phyloP scores from a whole-genome alignment of 2,797 vertebrate species.

The Esox lucius region DNA sequence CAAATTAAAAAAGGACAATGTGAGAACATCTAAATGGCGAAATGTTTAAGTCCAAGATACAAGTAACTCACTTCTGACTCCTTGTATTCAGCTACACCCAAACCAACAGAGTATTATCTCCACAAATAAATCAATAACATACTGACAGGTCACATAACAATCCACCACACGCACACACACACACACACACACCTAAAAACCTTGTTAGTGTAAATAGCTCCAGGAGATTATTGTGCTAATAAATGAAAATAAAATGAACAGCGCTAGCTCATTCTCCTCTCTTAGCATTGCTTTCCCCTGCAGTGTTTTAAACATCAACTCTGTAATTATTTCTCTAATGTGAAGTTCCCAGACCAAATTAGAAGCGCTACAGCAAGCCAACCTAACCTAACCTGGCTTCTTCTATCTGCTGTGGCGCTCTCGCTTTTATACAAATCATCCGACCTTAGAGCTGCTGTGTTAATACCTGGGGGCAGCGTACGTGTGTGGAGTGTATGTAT shows the following conservation, averaged over 20 bases:
- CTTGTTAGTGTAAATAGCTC: conserved; percentile 77
- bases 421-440: conserved; percentile 40
- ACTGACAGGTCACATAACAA: conserved; percentile 71
- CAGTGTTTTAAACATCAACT: conserved; percentile 61
- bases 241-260: conserved; percentile 78
- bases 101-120: conserved; percentile 57
- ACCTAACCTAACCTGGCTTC: conserved; percentile 29
- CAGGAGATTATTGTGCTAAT: conserved; percentile 76
- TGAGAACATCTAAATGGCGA: background rate
- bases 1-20: background rate
- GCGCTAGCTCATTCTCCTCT: conserved; percentile 39
- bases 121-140: conserved; percentile 69
- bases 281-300: conserved; percentile 62
- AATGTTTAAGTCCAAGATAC: background rate
- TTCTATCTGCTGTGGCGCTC: conserved; percentile 29
- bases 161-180: conserved; percentile 36
- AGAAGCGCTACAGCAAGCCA: conserved; percentile 44
- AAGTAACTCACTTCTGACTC: conserved; percentile 59
- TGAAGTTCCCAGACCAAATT: conserved; percentile 59
- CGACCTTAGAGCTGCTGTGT: conserved; percentile 60
- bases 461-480: conserved; percentile 60
- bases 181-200: conserved; percentile 59
- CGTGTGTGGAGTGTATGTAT: conserved; percentile 19
- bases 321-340: conserved; percentile 71
- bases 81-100: conserved; percentile 57